Evolutionary conservation across 2,797 vertebrate genomes (phyloP), one percentile per base, ranked within the genome.

Genomic region (Mallotus villosus): DNA sequence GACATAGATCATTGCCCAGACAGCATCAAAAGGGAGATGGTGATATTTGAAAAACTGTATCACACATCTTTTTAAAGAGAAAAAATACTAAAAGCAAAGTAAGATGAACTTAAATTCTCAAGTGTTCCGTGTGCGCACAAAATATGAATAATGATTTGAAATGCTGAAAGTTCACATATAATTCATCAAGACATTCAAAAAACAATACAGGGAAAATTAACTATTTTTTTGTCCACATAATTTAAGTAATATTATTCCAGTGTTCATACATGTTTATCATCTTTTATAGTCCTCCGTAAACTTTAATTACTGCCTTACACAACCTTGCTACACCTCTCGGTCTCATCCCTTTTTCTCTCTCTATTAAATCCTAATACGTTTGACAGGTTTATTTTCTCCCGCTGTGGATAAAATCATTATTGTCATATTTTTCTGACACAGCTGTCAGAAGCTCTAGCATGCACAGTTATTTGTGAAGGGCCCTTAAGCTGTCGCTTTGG

Each of bases 341-440:
- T 41, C 63, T 76, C 64, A 58, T 21, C 55, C 61, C 29, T 37
- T 29, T 55, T 53, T 67, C 51, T 21, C 66, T 71, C 51, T 51
- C 74, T 62, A 78, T 81, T 83, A 77, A 81, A 83, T 82, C 80
- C 74, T 79, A 82, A 84, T 81, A 78, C 71, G 74, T 77, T 78
- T 79, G 83, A 84, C 83, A 81, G 82, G 77, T 86, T 81, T 84
- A 81, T 85, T 83, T 81, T 82, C 77, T n/a, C 74, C 73, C 75
- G 77, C 75, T 71, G 80, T 67, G 84, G 80, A 87, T 85, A 82
- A 84, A 82, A 85, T 85, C 76, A 84, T 86, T 87, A 81, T 84
- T 83, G 82, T 83, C 74, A 82, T 85, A 82, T 85, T 81, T 77
- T 70, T 78, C 74, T 80, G 76, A 78, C 82, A 76, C 68, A n/a